Percentiles rank a stretch among this genome's conserved stretches.
Conservation (phyloP, 2,888 invertebrate species). For the Trypoxylon attenuatum region DNA sequence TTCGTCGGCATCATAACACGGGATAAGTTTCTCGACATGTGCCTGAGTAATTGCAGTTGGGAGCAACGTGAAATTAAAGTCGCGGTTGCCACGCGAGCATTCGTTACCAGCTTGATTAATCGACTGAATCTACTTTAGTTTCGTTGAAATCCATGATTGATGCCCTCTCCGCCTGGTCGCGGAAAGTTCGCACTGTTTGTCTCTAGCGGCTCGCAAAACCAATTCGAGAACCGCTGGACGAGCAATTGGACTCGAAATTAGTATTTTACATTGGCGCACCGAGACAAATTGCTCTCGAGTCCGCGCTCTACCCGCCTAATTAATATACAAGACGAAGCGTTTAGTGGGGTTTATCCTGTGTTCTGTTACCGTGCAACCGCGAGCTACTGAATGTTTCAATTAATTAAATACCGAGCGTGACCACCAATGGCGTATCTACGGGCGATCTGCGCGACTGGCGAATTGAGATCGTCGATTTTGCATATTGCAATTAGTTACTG, state of each 20-base stretch:
- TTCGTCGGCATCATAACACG: too few relatives aligned
- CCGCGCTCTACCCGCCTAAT: slow-evolving; percentile 21
- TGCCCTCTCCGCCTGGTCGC: too few relatives aligned
- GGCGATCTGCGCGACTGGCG: slow-evolving; percentile 27
- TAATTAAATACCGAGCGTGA: slow-evolving; percentile 44
- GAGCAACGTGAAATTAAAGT: too few relatives aligned
- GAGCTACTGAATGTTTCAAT: slow-evolving; percentile 38
- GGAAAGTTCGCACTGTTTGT: too few relatives aligned
- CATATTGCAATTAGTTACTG: too few relatives aligned
- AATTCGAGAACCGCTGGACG: slow-evolving; percentile 1
- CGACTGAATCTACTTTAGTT: too few relatives aligned
- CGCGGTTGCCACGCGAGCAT: too few relatives aligned
- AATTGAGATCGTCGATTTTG: neutral
- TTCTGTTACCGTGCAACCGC: slow-evolving; percentile 33
- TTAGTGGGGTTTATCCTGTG: slow-evolving; percentile 21
- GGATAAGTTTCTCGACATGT: too few relatives aligned
- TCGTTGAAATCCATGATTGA: too few relatives aligned
- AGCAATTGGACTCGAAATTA: slow-evolving; percentile 27
- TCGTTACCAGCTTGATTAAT: too few relatives aligned
- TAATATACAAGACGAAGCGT: slow-evolving; percentile 36
- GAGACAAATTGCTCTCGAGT: slow-evolving; percentile 35
- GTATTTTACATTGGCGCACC: slow-evolving; percentile 25
- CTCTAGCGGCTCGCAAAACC: neutral
- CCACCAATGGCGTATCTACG: slow-evolving; percentile 41
- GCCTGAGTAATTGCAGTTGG: too few relatives aligned